phyloP scores from a whole-genome alignment of 2,888 invertebrate species.

The Terebella lapidaria region DNA sequence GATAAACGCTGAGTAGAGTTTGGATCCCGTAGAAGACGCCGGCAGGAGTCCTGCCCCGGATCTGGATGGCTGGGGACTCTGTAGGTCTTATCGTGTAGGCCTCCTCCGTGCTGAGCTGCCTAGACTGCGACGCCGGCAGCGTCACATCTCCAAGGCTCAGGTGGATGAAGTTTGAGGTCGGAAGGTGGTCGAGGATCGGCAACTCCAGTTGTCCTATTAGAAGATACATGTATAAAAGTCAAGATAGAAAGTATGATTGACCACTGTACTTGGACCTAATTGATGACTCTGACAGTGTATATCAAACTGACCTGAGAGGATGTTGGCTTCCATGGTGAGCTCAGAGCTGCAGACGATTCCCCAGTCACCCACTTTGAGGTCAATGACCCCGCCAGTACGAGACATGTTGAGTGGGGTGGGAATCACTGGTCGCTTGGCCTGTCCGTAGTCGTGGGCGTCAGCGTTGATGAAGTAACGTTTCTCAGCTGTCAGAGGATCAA shows the following conservation, averaged over 20 bases:
- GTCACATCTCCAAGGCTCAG: not conserved
- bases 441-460: conserved; percentile 7
- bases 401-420: not conserved
- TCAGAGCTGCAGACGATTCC: not conserved
- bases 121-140: not conserved
- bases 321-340: not conserved
- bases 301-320: not conserved
- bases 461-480: conserved; percentile 30
- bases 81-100: not conserved
- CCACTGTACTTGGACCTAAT: too few relatives aligned
- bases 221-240: not conserved
- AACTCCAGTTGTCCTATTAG: not conserved
- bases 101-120: not conserved
- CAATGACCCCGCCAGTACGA: not conserved
- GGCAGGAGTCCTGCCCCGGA: conserved; percentile 11
- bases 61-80: not conserved
- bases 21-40: conserved; percentile 23
- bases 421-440: not conserved
- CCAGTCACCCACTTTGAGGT: not conserved
- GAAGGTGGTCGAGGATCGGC: not conserved
- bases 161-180: not conserved
- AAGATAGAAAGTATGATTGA: too few relatives aligned
- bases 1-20: conserved; percentile 11
- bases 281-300: too few relatives aligned
- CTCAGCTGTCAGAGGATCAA: conserved; percentile 34